Evolutionary conservation across 2,888 invertebrate genomes (phyloP).

Genomic region (Meloe dianella): DNA sequence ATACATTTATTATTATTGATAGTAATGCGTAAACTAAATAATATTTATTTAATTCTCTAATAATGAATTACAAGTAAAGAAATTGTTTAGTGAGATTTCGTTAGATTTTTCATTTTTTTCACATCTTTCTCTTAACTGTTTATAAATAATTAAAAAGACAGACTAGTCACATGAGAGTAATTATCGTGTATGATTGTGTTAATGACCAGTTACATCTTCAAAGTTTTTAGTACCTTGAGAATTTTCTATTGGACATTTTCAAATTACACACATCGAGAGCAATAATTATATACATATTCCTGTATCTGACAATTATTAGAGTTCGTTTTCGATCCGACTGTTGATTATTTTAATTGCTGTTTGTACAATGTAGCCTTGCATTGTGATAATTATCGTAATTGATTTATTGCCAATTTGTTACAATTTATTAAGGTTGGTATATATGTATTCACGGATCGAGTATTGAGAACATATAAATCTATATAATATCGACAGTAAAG

Average conservation of each 20-base stretch:
- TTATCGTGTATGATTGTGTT: constrained; percentile 39
- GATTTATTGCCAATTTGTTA: constrained; percentile 60
- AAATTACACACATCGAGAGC: constrained; percentile 37
- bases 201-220: constrained; percentile 35
- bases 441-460: constrained; percentile 48
- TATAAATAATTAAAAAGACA: constrained; percentile 31
- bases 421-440: constrained; percentile 52
- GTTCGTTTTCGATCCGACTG: constrained; percentile 52
- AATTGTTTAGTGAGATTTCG: constrained; percentile 18
- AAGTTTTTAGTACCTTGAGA: constrained; percentile 32
- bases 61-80: background rate
- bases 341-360: constrained; percentile 60
- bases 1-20: too few species aligned
- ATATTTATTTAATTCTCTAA: background rate
- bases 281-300: constrained; percentile 47
- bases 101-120: background rate
- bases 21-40: background rate
- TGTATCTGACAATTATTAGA: constrained; percentile 50
- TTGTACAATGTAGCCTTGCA: constrained; percentile 58
- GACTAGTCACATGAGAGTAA: constrained; percentile 33
- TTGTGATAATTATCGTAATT: constrained; percentile 61
- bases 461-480: constrained; percentile 52
- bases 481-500: constrained; percentile 44
- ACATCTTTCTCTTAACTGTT: constrained; percentile 17
- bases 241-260: constrained; percentile 34